Evolutionary conservation across 1,140 invertebrate genomes (phyloP).

Genomic region (Orchesella cincta): DNA sequence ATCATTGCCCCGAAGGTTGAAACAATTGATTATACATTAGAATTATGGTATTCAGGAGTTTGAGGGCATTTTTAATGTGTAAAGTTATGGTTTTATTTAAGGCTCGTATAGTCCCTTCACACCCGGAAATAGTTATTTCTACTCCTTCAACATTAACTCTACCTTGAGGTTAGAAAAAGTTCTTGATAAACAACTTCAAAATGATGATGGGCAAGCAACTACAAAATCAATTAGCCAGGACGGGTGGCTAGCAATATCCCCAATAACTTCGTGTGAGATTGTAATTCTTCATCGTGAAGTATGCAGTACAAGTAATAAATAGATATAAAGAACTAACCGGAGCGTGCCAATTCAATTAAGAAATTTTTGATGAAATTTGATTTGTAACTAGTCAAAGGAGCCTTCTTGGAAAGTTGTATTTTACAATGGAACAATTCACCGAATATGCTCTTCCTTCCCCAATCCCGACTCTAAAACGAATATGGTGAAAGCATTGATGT

Average conservation of each 20-base stretch:
- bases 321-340: too few species aligned
- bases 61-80: too few species aligned
- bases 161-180: background rate
- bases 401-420: background rate
- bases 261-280: background rate
- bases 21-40: too few species aligned
- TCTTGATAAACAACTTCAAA: background rate
- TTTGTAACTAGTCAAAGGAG: background rate
- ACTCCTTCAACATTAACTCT: background rate
- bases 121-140: background rate
- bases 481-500: too few species aligned
- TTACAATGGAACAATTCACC: background rate
- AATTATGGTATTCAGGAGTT: too few species aligned
- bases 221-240: background rate
- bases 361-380: too few species aligned
- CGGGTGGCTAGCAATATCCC: background rate
- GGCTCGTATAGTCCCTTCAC: background rate
- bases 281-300: background rate
- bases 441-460: background rate
- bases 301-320: too few species aligned
- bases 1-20: too few species aligned
- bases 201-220: background rate
- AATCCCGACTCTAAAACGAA: background rate
- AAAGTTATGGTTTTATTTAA: too few species aligned
- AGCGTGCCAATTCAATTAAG: too few species aligned